Base-by-base conservation (phyloP, 2,797 vertebrate genomes). In the Buceros bicornis region DNA sequence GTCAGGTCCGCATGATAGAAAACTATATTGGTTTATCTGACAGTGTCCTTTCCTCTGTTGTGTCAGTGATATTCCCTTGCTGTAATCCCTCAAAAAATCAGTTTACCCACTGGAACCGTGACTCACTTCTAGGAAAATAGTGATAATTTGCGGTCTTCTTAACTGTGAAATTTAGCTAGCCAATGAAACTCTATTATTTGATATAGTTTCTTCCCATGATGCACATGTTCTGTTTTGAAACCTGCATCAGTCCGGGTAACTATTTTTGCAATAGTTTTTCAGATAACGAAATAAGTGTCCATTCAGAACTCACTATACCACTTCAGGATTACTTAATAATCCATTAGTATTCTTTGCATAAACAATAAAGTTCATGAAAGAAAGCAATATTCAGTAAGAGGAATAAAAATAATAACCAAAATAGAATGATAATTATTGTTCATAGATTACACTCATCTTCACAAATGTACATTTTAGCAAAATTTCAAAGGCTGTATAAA, bases 1-100 rank as follows among this genome's bases (percentile, higher is more conserved):
- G 29, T 82, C 33, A 73, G 33, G 11, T 88, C 13, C 64, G 12
- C 67, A 35, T 93, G 66, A 48, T 21, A 65, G 70, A 91, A 97
- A 94, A 40, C 31, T 92, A 7, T 87, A 78, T 57, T 79, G 65
- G 33, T 71, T 94, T 96, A 89, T 90, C 89, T 71, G 72, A 29
- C 31, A 66, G 45, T 60, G 48, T 69, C 50, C 40, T 85, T 95
- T 78, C 40, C 21, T 91, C 37, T 65, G 16, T 71, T 92, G n/a
- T 87, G 53, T 40, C 54, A 43, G 48, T 88, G 61, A 87, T 91
- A 80, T 64, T 92, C 56, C 19, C 72, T 84, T 71, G 45, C 28
- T 10, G 1, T 80, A 50, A 80, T 79, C 70, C 65, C 58, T 37
- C 20, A 92, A 54, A 96, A 91, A 92, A 82, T 82, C 33, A 31